phyloP scores from a whole-genome alignment of 2,888 invertebrate species.

The Campoplex capitator region DNA sequence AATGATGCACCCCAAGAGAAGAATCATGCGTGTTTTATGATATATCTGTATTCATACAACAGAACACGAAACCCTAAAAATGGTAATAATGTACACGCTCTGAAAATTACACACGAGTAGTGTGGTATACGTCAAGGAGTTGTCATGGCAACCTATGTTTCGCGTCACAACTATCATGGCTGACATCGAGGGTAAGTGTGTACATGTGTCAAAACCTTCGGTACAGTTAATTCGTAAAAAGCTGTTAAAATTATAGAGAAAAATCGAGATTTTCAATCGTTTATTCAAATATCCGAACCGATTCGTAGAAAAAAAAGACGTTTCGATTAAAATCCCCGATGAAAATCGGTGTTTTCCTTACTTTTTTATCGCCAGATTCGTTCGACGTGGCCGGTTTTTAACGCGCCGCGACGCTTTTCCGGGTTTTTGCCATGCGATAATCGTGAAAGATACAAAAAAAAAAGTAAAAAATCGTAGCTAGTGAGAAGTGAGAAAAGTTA shows the following conservation, averaged over 20 bases:
- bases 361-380: background rate
- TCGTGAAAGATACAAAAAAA: slow-evolving; percentile 12
- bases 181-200: slow-evolving; percentile 80
- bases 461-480: slow-evolving; percentile 6
- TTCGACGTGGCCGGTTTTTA: slow-evolving; percentile 31
- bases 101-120: background rate
- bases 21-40: background rate
- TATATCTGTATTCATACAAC: slow-evolving; percentile 2
- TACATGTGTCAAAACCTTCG: slow-evolving; percentile 72
- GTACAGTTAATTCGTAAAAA: slow-evolving; percentile 43
- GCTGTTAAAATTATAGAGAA: slow-evolving; percentile 33
- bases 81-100: background rate
- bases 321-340: background rate
- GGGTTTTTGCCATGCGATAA: slow-evolving; percentile 13
- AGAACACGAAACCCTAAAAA: background rate
- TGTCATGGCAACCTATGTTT: slow-evolving; percentile 78
- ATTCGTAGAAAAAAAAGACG: slow-evolving; percentile 13
- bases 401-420: slow-evolving; percentile 65
- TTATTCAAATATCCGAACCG: slow-evolving; percentile 24
- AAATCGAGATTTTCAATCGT: background rate
- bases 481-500: slow-evolving; percentile 41
- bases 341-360: background rate
- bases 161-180: slow-evolving; percentile 81
- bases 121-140: slow-evolving; percentile 61
- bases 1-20: slow-evolving; percentile 24